Evolutionary conservation across 1,140 invertebrate species (phyloP), one percentile per base, ranked within the genome.

Genomic region (Hyles vespertilio): DNA sequence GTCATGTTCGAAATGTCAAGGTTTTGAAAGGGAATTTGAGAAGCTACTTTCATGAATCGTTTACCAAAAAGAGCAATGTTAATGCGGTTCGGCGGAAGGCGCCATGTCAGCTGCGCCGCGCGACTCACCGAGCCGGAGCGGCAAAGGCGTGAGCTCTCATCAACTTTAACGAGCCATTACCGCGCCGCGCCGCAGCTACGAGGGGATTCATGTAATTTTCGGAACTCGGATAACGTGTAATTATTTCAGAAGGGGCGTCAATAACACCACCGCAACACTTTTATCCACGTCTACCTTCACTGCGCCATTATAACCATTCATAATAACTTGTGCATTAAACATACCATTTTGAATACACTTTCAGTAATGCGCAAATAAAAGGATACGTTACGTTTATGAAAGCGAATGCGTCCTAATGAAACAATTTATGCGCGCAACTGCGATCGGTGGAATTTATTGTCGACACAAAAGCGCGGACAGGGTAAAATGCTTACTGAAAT

Each of bases 111-210:
- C 61, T 47, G 56, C 53, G 43, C 34, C 50, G 58, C 54, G 59
- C 40, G 55, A 62, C 43, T 46, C 67, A 63, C 55, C 61, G 50
- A 22, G 9, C 32, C n/a, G 34, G 45, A 56, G 54, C 34, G 43
- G 59, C 65, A 55, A 67, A 67, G 72, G 70, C 69, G 68, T 68
- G 66, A 70, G 71, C 77, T 79, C 82, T 85, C 85, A 88, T 88
- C 85, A 88, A 81, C 72, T 82, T 81, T 88, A 88, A 88, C 83
- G 85, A 88, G 77, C 79, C 80, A 84, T 86, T 83, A 82, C 82
- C 65, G 54, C 58, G 65, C 64, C 54, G 56, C 59, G 52, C 48
- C 65, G 59, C 66, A 70, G 62, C 66, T 72, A 69, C 51, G 60
- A 69, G 72, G 76, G 72, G 72, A 70, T 69, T 72, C 69, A 49